These are phyloP conservation scores for Zoanthus gigantus DNA, from an alignment of 92 coral and sea anemone genomes.

Conservation along the genomic window DNA sequence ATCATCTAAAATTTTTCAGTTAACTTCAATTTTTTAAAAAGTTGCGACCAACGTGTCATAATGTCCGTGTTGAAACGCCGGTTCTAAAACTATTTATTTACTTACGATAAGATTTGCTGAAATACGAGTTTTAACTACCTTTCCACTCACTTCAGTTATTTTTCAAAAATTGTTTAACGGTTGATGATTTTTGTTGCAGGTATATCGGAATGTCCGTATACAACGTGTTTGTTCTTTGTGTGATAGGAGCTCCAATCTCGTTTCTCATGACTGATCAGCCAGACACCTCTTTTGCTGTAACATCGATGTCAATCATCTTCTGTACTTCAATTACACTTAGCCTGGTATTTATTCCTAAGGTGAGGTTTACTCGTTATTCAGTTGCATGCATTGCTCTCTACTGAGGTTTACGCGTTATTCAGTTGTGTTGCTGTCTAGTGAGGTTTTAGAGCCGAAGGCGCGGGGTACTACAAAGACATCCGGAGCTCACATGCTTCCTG, in stretches of 20 bases:
- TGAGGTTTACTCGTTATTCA: constrained; percentile 18
- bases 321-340: constrained; percentile 87
- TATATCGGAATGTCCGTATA: constrained; percentile 95
- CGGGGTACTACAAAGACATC: too few relatives aligned
- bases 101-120: too few relatives aligned
- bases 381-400: background rate
- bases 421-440: too few relatives aligned
- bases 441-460: too few relatives aligned
- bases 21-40: too few relatives aligned
- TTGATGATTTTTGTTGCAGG: constrained; percentile 41
- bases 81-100: too few relatives aligned
- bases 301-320: constrained; percentile 71
- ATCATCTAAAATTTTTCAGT: too few relatives aligned
- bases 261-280: constrained; percentile 72
- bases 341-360: constrained; percentile 93
- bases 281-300: constrained; percentile 74
- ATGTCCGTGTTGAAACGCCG: too few relatives aligned
- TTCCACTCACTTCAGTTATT: background rate
- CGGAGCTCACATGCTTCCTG: too few relatives aligned
- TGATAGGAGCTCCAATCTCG: constrained; percentile 82
- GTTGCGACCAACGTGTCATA: too few relatives aligned
- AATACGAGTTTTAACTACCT: too few relatives aligned
- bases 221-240: constrained; percentile 84
- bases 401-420: too few relatives aligned
- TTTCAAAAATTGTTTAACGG: background rate